Conservation (phyloP, 1,140 invertebrate species). For the Parapsyche elsis region DNA sequence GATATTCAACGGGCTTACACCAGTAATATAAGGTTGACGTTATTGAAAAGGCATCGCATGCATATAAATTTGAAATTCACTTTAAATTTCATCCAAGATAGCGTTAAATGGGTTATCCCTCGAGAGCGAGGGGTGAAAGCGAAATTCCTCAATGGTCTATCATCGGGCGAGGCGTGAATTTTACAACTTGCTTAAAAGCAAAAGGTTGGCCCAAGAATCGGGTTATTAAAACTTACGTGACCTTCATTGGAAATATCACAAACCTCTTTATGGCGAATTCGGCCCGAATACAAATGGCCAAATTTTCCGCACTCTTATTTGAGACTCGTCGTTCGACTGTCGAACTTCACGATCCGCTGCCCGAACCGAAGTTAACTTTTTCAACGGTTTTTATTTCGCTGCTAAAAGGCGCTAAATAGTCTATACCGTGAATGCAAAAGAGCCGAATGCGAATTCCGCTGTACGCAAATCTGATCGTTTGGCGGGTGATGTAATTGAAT, state of each 20-base stretch:
- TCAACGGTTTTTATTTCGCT: too few relatives aligned
- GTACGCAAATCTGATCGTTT: background rate
- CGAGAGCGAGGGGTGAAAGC: background rate
- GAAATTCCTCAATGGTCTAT: slow-evolving; percentile 33
- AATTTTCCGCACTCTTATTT: too few relatives aligned
- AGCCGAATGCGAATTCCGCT: background rate
- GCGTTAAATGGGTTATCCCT: slow-evolving; percentile 28
- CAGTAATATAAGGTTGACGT: background rate
- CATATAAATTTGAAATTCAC: slow-evolving; percentile 28
- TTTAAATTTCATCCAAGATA: slow-evolving; percentile 28
- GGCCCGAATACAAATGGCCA: slow-evolving; percentile 39
- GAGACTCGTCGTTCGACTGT: background rate
- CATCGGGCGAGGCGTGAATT: slow-evolving; percentile 46
- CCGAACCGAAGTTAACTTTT: background rate
- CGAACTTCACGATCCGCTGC: background rate
- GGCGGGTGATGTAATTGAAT: background rate
- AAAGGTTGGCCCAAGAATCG: slow-evolving; percentile 43
- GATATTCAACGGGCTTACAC: too few relatives aligned
- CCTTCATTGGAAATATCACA: slow-evolving; percentile 45
- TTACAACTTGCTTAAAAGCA: slow-evolving; percentile 49
- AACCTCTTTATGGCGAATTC: slow-evolving; percentile 28
- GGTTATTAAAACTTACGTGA: slow-evolving; percentile 49
- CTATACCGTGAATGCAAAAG: background rate
- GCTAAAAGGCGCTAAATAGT: too few relatives aligned
- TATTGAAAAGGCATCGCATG: background rate